A percentile compares a stretch with the other conserved stretches of the same genome.
Conservation (phyloP, 2,888 invertebrate species). For the Drosophila peninsularis region DNA sequence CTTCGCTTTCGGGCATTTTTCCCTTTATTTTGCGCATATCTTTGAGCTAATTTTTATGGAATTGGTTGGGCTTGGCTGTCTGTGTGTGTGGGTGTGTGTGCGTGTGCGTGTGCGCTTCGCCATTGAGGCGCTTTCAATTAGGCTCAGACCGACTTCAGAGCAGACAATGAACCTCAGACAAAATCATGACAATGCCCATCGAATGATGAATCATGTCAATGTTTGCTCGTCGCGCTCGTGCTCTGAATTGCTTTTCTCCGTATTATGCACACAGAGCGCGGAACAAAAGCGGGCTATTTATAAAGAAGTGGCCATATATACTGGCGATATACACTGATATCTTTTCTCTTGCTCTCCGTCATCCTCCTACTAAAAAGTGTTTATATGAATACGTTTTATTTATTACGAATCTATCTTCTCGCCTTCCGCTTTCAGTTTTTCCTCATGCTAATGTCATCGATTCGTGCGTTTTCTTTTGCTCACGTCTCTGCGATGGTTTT, state of each 20-base stretch:
- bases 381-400: background rate
- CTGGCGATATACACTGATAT: background rate
- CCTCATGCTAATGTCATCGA: background rate
- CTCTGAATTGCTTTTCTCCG: constrained; percentile 69
- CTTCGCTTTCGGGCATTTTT: constrained; percentile 50
- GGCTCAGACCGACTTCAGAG: constrained; percentile 58
- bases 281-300: constrained; percentile 26
- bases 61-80: constrained; percentile 40
- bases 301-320: constrained; percentile 18
- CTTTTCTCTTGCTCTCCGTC: background rate
- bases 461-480: constrained; percentile 11
- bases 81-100: constrained; percentile 10
- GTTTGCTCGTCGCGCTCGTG: constrained; percentile 55
- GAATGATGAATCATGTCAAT: constrained; percentile 61
- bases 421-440: constrained; percentile 20
- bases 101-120: constrained; percentile 25
- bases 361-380: background rate
- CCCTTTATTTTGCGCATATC: constrained; percentile 56
- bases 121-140: constrained; percentile 68
- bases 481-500: constrained; percentile 14
- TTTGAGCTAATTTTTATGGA: constrained; percentile 27
- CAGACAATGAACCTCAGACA: constrained; percentile 52
- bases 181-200: constrained; percentile 53
- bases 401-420: background rate
- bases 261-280: constrained; percentile 10